phyloP scores from a whole-genome alignment of 2,113 vertebrate genomes.

The Ammodytes marinus region DNA sequence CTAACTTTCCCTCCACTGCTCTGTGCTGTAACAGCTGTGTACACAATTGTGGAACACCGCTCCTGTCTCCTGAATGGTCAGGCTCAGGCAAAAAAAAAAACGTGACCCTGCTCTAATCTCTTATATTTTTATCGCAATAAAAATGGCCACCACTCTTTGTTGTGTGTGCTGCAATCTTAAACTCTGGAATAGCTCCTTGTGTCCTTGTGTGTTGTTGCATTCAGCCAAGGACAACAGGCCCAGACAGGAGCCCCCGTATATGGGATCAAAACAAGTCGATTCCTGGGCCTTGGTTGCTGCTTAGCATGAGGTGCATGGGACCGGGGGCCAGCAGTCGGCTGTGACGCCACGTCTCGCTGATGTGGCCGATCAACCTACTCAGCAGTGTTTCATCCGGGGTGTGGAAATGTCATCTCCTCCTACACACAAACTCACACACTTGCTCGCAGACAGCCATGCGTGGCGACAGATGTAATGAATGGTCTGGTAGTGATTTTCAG shows the following conservation, averaged over 20 bases:
- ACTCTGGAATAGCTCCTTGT: no score
- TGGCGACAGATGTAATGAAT: conserved; percentile 25
- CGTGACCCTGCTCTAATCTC: not conserved
- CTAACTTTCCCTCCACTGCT: not conserved
- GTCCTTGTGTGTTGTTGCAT: not conserved
- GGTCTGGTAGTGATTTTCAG: conserved; percentile 39
- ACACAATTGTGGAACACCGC: not conserved
- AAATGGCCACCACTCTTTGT: not conserved
- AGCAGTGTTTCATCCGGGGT: conserved; percentile 32
- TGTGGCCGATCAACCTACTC: conserved; percentile 59
- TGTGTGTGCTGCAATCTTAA: not conserved
- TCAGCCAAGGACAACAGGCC: not conserved
- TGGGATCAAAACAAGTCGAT: conserved; percentile 26
- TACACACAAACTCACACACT: conserved; percentile 21
- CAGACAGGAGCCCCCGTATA: conserved; percentile 9
- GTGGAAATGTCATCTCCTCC: conserved; percentile 45
- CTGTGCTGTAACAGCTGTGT: conserved; percentile 21
- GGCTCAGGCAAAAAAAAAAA: conserved; percentile 20
- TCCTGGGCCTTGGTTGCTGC: not conserved
- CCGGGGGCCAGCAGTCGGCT: conserved; percentile 17
- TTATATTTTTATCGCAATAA: not conserved
- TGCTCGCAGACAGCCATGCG: conserved; percentile 8
- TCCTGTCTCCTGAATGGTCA: not conserved
- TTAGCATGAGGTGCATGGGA: conserved; percentile 46
- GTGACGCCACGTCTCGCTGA: conserved; percentile 35